phyloP scores from a whole-genome alignment of 2,797 vertebrate genomes.

The Nannoperca australis region DNA sequence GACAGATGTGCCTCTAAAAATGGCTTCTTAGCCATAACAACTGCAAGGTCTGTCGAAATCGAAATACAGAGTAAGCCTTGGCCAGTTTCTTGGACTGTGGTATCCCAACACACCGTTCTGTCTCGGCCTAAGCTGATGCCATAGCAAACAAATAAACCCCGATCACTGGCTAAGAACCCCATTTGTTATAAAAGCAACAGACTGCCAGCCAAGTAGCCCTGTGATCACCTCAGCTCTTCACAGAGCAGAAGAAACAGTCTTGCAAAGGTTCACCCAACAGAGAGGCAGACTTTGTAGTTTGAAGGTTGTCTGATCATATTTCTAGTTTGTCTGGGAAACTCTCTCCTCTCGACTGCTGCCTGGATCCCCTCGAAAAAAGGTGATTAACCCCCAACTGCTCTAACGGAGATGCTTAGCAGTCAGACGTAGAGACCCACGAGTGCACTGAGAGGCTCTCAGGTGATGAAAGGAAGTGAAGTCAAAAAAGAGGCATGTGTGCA shows the following conservation, averaged over 20 bases:
- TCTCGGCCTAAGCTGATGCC: constrained; percentile 43
- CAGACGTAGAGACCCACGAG: constrained; percentile 6
- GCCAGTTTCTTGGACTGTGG: constrained; percentile 11
- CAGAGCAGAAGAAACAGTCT: not conserved
- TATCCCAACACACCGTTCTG: constrained; percentile 12
- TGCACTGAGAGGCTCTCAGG: not conserved
- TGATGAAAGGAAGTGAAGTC: not conserved
- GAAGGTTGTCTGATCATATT: constrained; percentile 34
- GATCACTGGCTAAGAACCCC: constrained; percentile 33
- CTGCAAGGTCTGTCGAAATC: constrained; percentile 28
- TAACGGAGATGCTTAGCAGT: constrained; percentile 1
- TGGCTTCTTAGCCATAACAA: constrained; percentile 22
- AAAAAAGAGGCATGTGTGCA: not conserved
- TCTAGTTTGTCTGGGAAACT: constrained; percentile 41
- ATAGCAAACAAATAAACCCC: constrained; percentile 51
- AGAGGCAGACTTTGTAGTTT: constrained; percentile 28
- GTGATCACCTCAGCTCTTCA: constrained; percentile 3
- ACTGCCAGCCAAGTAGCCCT: constrained; percentile 9
- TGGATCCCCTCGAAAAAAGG: constrained; percentile 36
- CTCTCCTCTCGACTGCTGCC: constrained; percentile 5
- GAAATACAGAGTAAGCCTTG: constrained; percentile 14
- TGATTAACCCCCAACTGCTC: constrained; percentile 43
- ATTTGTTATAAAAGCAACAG: constrained; percentile 22
- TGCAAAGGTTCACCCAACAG: constrained; percentile 5
- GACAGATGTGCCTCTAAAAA: constrained; percentile 35